Base-by-base conservation (phyloP, 2,797 vertebrate species). In the Acanthornis magna region DNA sequence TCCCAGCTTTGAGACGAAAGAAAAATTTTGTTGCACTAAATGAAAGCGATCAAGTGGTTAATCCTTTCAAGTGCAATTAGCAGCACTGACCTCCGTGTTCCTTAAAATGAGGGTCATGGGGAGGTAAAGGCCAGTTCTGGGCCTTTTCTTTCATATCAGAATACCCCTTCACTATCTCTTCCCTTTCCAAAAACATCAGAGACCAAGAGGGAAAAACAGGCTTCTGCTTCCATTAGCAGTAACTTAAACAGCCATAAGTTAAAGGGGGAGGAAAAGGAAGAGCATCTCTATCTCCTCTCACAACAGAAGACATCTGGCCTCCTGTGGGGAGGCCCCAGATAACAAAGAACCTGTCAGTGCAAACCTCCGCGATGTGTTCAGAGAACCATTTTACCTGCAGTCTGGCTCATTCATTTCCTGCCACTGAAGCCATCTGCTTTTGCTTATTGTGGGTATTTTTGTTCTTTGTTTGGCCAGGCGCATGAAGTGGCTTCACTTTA, bases 161-260 rank as follows among this genome's bases (percentile, higher is more conserved):
- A 79, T 57, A 73, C 45, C 76, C 66, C 54, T 94, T 94, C 76
- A 45, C 82, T 89, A 92, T 91, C 89, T 95, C 67, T 68, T 92
- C 81, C 89, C 48, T 84, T 95, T 93, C 85, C 89, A 91, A 88
- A 93, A 93, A 95, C 89, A 94, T 95, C 92, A 95, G 91, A 96
- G 85, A 94, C 83, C 55, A 71, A 82, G 83, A 66, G 67, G 62
- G 51, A 34, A 91, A 94, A 93, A 76, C 95, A 96, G 92, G 85
- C 89, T 96, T 94, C 91, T 73, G 40, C 85, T 91, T 96, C 92
- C 93, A 93, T 96, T 97, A 97, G 95, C 89, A 93, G 91, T 95
- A 96, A 96, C 91, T 96, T 96, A 97, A 96, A 96, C 94, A 95
- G 79, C 94, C 91, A 95, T 95, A 92, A 96, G 91, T 95, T 96